These are phyloP conservation scores for Etheostoma nigrum DNA, from an alignment of 2,797 vertebrate species.

Conservation along the genomic window DNA sequence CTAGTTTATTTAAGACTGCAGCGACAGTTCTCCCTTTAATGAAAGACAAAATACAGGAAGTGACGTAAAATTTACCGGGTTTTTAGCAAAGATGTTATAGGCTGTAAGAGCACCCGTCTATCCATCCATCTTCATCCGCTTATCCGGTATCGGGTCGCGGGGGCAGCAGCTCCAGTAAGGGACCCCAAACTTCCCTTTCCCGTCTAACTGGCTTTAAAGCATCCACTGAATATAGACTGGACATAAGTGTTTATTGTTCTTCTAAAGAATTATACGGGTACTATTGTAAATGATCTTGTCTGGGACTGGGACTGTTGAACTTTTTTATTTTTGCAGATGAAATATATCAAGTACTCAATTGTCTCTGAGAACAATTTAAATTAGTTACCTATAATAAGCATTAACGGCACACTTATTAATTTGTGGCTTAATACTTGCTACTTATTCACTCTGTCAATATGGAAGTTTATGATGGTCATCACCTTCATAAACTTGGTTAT, in stretches of 20 bases:
- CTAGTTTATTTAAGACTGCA: not conserved
- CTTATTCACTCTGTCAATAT: not conserved
- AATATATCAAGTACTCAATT: not conserved
- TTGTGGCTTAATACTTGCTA: not conserved
- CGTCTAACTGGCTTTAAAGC: not conserved
- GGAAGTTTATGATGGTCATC: not conserved
- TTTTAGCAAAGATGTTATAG: slow-evolving; percentile 56
- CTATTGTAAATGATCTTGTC: not conserved
- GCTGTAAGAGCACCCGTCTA: slow-evolving; percentile 15
- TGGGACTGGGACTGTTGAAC: not conserved
- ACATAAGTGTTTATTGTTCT: not conserved
- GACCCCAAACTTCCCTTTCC: no score
- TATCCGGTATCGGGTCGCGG: no score
- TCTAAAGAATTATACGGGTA: not conserved
- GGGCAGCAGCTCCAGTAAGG: no score
- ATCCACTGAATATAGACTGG: not conserved
- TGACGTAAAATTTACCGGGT: slow-evolving; percentile 63
- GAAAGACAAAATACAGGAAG: slow-evolving; percentile 66
- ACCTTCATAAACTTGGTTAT: not conserved
- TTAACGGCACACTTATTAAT: not conserved
- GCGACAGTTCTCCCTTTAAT: not conserved
- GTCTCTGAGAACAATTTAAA: not conserved
- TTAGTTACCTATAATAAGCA: not conserved
- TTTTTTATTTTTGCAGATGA: not conserved
- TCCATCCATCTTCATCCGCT: no score